Percentiles rank a stretch among this genome's conserved stretches.
These are phyloP conservation scores for Argentina silus DNA, from an alignment of 2,797 vertebrate species.

Conservation along the genomic window DNA sequence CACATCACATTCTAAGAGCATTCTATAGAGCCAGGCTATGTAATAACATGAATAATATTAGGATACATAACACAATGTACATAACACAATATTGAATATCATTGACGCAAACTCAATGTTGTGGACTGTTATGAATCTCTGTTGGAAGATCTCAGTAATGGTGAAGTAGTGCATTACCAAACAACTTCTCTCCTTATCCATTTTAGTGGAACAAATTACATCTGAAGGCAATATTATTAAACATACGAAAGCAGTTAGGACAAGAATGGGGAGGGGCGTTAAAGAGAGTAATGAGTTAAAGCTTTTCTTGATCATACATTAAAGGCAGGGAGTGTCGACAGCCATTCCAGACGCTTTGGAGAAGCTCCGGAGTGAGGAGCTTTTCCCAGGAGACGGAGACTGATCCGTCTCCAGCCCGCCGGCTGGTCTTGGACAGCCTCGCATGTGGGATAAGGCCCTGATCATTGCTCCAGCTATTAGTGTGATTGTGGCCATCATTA, in stretches of 20 bases:
- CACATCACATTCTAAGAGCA: too few species aligned
- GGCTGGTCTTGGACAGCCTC: conserved; percentile 47
- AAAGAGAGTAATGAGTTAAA: conserved; percentile 73
- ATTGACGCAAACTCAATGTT: not conserved
- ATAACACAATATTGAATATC: too few species aligned
- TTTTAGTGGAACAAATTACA: conserved; percentile 76
- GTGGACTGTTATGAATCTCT: not conserved
- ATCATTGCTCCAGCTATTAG: conserved; percentile 35
- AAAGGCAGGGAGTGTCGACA: conserved; percentile 76
- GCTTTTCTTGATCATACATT: conserved; percentile 78
- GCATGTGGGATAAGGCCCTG: conserved; percentile 38
- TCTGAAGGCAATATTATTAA: conserved; percentile 71
- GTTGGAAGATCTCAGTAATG: conserved; percentile 28
- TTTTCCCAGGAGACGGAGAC: conserved; percentile 64
- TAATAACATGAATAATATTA: too few species aligned
- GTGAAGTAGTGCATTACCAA: conserved; percentile 48
- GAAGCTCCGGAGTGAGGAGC: conserved; percentile 64
- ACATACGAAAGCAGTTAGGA: conserved; percentile 78
- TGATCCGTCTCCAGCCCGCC: conserved; percentile 63
- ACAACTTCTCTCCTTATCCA: conserved; percentile 56
- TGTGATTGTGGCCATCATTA: conserved; percentile 31
- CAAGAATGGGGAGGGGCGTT: conserved; percentile 67
- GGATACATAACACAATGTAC: too few species aligned
- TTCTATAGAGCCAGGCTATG: too few species aligned
- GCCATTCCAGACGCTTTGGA: conserved; percentile 72